phyloP scores from a whole-genome alignment of 1,140 invertebrate genomes.

The Acromyrmex heyeri region DNA sequence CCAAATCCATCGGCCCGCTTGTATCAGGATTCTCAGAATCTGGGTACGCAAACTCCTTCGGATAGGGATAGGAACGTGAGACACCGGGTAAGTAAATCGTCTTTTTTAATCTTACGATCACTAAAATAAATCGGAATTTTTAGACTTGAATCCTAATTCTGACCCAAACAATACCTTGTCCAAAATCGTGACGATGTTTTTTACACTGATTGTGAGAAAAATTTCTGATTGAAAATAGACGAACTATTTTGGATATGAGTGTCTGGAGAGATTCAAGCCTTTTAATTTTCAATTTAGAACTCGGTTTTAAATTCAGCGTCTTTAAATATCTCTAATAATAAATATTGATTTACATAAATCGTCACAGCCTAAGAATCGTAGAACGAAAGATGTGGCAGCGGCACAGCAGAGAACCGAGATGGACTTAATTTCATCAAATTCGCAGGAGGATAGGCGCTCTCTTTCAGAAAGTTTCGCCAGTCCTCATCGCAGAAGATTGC shows the following conservation, averaged over 20 bases:
- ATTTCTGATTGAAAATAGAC: too few relatives aligned
- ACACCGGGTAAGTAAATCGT: conserved; percentile 15
- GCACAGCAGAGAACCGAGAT: conserved; percentile 36
- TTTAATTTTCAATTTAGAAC: not conserved
- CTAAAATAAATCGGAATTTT: not conserved
- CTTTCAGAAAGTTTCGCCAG: conserved; percentile 39
- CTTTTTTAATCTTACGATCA: not conserved
- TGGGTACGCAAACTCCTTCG: not conserved
- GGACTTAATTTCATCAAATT: conserved; percentile 43
- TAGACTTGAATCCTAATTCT: not conserved
- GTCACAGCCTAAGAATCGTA: conserved; percentile 59
- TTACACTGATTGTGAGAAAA: too few relatives aligned
- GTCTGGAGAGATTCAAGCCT: not conserved
- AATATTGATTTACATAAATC: conserved; percentile 4
- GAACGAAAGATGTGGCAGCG: conserved; percentile 41
- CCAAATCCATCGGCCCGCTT: conserved; percentile 28
- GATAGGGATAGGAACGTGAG: conserved; percentile 31
- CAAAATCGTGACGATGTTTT: too few relatives aligned
- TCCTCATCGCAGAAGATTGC: conserved; percentile 66
- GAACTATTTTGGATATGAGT: too few relatives aligned
- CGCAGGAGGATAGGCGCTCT: conserved; percentile 6
- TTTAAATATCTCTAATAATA: not conserved
- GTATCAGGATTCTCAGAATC: conserved; percentile 51
- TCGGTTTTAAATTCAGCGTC: not conserved
- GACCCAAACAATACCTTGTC: too few relatives aligned